Conservation (phyloP, 2,797 vertebrate genomes). For the Allobates femoralis region DNA sequence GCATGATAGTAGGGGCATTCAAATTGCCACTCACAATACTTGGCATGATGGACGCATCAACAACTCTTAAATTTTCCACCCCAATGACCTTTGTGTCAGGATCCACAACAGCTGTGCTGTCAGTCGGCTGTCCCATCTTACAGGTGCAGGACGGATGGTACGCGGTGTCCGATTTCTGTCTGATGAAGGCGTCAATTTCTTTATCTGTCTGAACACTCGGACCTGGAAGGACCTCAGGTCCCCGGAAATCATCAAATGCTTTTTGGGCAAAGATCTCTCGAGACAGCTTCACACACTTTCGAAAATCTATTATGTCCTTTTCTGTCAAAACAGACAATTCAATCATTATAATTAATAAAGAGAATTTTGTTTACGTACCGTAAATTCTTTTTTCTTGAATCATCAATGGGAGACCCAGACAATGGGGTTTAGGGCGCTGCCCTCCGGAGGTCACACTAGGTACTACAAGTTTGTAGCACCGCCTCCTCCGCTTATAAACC, state of each 20-base stretch:
- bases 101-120: constrained; percentile 87
- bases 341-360: not conserved
- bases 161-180: constrained; percentile 88
- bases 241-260: constrained; percentile 88
- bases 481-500: too few species aligned
- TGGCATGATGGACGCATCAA: constrained; percentile 98
- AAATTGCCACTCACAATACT: constrained; percentile 95
- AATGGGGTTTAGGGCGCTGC: too few species aligned
- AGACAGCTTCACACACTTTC: constrained; percentile 85
- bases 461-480: too few species aligned
- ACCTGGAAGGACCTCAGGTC: constrained; percentile 87
- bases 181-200: constrained; percentile 92
- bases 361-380: too few species aligned
- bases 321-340: constrained; percentile 75
- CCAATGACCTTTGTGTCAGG: constrained; percentile 86
- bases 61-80: constrained; percentile 85
- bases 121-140: constrained; percentile 89
- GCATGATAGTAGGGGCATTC: constrained; percentile 95
- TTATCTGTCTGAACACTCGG: constrained; percentile 81
- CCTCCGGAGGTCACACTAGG: too few species aligned
- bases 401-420: too few species aligned
- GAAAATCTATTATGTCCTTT: constrained; percentile 86
- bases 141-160: constrained; percentile 97
- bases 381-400: too few species aligned
- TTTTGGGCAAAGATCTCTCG: constrained; percentile 94